These are phyloP conservation scores for Yponomeuta malinellus DNA, from an alignment of 2,888 invertebrate genomes.

Conservation along the genomic window DNA sequence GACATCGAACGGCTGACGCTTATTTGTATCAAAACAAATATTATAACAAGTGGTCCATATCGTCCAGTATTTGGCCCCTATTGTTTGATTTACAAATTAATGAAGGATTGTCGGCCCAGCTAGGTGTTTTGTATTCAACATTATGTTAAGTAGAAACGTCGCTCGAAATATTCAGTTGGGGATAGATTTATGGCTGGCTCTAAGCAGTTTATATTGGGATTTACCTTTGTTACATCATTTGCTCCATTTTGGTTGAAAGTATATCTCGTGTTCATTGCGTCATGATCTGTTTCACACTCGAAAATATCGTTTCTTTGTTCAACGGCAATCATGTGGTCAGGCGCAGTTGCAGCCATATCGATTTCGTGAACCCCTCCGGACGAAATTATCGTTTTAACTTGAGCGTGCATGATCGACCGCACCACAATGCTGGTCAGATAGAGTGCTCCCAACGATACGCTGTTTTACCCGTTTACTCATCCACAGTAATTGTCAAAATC, in stretches of 20 bases:
- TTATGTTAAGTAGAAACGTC: constrained; percentile 30
- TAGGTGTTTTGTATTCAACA: constrained; percentile 43
- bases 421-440: constrained; percentile 53
- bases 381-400: constrained; percentile 65
- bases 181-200: constrained; percentile 17
- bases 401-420: constrained; percentile 53
- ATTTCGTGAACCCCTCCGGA: constrained; percentile 36
- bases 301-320: constrained; percentile 11
- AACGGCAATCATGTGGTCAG: constrained; percentile 26
- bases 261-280: constrained; percentile 6
- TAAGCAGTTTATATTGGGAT: constrained; percentile 14
- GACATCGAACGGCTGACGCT: constrained; percentile 63
- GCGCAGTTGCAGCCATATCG: constrained; percentile 36
- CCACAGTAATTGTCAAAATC: constrained; percentile 54
- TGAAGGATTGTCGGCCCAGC: constrained; percentile 59
- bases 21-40: constrained; percentile 70
- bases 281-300: constrained; percentile 6
- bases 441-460: constrained; percentile 41
- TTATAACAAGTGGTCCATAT: constrained; percentile 62
- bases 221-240: constrained; percentile 16
- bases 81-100: constrained; percentile 66
- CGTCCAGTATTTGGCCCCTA: constrained; percentile 62
- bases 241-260: constrained; percentile 10
- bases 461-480: constrained; percentile 55
- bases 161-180: constrained; percentile 34